These are phyloP conservation scores for Danaus plexippus DNA, from an alignment of 1,140 invertebrate species.

Conservation along the genomic window DNA sequence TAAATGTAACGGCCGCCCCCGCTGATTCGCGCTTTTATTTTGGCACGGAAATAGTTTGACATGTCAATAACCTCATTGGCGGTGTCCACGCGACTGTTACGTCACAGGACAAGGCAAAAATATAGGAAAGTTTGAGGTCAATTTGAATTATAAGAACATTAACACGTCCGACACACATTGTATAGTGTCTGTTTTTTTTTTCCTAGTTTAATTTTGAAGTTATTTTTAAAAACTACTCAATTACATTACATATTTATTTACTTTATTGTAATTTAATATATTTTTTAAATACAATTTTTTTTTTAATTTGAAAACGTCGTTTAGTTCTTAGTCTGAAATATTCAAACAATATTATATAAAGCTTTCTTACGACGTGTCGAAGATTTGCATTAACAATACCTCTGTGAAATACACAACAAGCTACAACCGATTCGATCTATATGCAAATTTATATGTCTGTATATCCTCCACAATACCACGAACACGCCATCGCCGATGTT, in stretches of 20 bases:
- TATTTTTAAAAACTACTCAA: too few species aligned
- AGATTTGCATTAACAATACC: too few species aligned
- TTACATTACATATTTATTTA: too few species aligned
- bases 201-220: slow-evolving; percentile 6
- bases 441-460: slow-evolving; percentile 25
- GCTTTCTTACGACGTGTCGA: too few species aligned
- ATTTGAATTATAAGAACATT: slow-evolving; percentile 54
- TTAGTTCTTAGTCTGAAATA: too few species aligned
- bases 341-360: too few species aligned
- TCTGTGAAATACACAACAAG: too few species aligned
- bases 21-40: slow-evolving; percentile 58
- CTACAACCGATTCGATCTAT: slow-evolving; percentile 23
- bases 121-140: slow-evolving; percentile 56
- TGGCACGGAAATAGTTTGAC: slow-evolving; percentile 67
- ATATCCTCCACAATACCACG: too few species aligned
- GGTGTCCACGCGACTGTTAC: slow-evolving; percentile 55
- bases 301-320: too few species aligned
- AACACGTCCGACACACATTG: slow-evolving; percentile 44
- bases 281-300: too few species aligned
- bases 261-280: too few species aligned
- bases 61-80: slow-evolving; percentile 67
- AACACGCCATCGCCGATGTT: slow-evolving; percentile 1
- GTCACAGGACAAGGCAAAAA: slow-evolving; percentile 50
- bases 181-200: slow-evolving; percentile 32
- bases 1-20: slow-evolving; percentile 32